These are phyloP conservation scores for Zaprionus kolodkinae DNA, from an alignment of 1,140 invertebrate species.

Conservation along the genomic window DNA sequence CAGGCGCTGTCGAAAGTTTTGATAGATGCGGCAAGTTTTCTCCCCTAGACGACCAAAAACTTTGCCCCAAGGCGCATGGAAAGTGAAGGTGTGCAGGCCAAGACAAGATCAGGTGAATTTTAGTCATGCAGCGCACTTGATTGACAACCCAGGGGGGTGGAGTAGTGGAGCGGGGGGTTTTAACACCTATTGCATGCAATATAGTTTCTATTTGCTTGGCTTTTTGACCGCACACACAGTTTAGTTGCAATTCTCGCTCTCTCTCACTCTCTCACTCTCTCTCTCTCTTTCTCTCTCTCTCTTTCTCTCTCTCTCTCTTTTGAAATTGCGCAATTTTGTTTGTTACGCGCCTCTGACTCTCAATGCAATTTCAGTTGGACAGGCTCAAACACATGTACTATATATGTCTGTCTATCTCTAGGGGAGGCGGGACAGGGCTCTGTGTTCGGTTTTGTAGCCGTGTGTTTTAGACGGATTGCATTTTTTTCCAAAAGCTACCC, in stretches of 20 bases:
- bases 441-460: conserved; percentile 7
- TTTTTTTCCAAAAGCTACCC: conserved; percentile 28
- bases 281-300: conserved; percentile 19
- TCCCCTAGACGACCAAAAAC: conserved; percentile 27
- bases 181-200: background rate
- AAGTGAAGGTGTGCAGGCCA: conserved; percentile 35
- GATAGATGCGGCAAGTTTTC: conserved; percentile 67
- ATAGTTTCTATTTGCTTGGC: conserved; percentile 17
- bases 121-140: conserved; percentile 43
- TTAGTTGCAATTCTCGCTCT: background rate
- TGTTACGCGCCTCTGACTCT: conserved; percentile 75
- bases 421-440: background rate
- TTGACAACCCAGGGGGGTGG: conserved; percentile 32
- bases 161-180: background rate
- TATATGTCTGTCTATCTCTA: conserved; percentile 31
- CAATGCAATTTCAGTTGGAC: conserved; percentile 65
- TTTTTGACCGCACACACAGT: conserved; percentile 28
- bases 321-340: conserved; percentile 75
- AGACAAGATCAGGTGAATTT: conserved; percentile 22
- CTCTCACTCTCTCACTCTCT: background rate
- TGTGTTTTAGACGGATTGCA: conserved; percentile 28
- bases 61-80: conserved; percentile 10
- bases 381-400: conserved; percentile 23
- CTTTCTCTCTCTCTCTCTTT: conserved; percentile 26
- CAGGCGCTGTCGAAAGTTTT: conserved; percentile 67